Conservation (phyloP, 2,797 vertebrate genomes). For the Enteromius anoplus region DNA sequence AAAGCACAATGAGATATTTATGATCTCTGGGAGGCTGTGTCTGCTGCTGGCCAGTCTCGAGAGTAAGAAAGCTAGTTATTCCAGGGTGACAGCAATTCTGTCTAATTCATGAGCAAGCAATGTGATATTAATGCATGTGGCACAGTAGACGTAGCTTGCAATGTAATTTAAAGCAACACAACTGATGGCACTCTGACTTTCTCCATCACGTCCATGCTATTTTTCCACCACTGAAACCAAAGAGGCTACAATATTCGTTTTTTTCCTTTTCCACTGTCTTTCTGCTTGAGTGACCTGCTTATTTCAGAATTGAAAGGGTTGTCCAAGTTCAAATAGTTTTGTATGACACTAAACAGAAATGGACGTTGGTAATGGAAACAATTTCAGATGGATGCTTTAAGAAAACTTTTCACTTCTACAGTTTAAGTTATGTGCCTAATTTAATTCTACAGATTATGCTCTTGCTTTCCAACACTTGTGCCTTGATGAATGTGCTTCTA, state of each 20-base stretch:
- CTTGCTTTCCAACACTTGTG: neutral
- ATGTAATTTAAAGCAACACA: slow-evolving; percentile 39
- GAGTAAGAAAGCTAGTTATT: slow-evolving; percentile 37
- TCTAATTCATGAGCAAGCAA: slow-evolving; percentile 53
- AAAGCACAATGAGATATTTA: slow-evolving; percentile 47
- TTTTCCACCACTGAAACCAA: slow-evolving; percentile 22
- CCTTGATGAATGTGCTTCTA: neutral
- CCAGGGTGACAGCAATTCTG: slow-evolving; percentile 33
- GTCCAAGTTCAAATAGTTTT: neutral
- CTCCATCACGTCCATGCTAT: slow-evolving; percentile 8
- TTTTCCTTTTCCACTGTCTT: neutral
- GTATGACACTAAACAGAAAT: neutral
- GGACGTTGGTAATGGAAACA: neutral
- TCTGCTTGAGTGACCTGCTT: neutral
- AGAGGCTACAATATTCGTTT: neutral
- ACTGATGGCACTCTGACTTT: slow-evolving; percentile 18
- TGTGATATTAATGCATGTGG: slow-evolving; percentile 55
- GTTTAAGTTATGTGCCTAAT: neutral
- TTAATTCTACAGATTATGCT: neutral
- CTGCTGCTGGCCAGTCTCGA: slow-evolving; percentile 36
- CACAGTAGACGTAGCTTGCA: slow-evolving; percentile 21
- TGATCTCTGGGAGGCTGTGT: slow-evolving; percentile 33
- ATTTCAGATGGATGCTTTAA: neutral
- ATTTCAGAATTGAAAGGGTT: neutral
- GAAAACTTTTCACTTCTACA: neutral